Evolutionary conservation across 2,797 vertebrate species (phyloP).

Genomic region (Amblyopsis hoosieri): DNA sequence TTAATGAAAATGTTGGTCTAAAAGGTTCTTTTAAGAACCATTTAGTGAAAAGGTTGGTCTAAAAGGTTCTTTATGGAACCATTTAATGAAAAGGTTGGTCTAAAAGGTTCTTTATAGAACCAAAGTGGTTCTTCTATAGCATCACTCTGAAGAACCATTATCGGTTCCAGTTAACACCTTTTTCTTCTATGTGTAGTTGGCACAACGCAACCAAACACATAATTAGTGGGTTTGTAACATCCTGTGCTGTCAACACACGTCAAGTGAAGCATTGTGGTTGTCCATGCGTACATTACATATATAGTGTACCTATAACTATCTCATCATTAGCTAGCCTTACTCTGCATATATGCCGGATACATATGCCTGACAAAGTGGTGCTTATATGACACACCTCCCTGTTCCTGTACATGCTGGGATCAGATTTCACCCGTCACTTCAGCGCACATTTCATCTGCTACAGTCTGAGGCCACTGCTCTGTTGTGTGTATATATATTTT

Average conservation of each 20-base stretch:
- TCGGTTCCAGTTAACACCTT: too few species aligned
- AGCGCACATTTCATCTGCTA: slow-evolving; percentile 25
- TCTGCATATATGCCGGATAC: background rate
- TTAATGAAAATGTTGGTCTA: too few species aligned
- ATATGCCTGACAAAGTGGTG: slow-evolving; percentile 19
- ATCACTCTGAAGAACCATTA: too few species aligned
- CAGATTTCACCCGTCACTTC: slow-evolving; percentile 42
- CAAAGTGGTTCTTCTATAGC: too few species aligned
- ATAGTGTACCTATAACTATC: background rate
- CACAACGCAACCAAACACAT: too few species aligned
- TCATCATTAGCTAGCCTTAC: slow-evolving; percentile 9
- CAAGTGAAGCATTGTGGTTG: slow-evolving; percentile 1
- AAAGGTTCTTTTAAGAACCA: too few species aligned
- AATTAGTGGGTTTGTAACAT: background rate
- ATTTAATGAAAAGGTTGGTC: too few species aligned
- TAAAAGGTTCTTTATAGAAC: too few species aligned
- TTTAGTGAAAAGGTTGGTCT: too few species aligned
- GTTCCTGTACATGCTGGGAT: slow-evolving; percentile 31
- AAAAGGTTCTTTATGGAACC: too few species aligned
- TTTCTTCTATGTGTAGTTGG: too few species aligned
- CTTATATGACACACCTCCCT: slow-evolving; percentile 39
- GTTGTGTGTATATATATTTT: background rate
- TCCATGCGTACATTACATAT: slow-evolving; percentile 13
- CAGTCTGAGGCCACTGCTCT: background rate
- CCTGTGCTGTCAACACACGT: slow-evolving; percentile 1